Conservation (phyloP, 2,797 vertebrate genomes). For the Petrocephalus sullivani region DNA sequence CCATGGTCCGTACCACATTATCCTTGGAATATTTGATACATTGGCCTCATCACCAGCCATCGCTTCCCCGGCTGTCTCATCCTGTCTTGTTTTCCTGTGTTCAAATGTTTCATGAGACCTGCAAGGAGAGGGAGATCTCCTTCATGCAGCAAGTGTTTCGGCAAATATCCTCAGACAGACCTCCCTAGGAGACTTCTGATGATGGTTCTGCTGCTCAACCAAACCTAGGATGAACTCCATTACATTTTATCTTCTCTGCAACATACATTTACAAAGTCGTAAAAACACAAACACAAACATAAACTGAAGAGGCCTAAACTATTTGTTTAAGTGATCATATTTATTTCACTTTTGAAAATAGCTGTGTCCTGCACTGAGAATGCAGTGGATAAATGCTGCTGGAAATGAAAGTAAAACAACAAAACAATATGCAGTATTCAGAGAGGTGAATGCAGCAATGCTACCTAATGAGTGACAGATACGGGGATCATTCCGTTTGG, state of each 20-base stretch:
- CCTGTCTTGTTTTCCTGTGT: neutral
- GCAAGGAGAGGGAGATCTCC: neutral
- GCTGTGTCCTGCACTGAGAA: neutral
- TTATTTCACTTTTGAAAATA: neutral
- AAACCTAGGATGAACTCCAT: neutral
- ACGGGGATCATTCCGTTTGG: neutral
- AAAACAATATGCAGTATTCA: neutral
- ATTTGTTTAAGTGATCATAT: neutral
- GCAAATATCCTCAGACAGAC: neutral
- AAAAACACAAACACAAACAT: neutral
- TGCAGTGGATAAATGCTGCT: neutral
- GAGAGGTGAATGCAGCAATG: neutral
- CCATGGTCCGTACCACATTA: slow-evolving; percentile 4
- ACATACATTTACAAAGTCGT: neutral
- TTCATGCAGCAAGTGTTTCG: neutral
- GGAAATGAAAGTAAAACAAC: neutral
- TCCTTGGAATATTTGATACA: neutral
- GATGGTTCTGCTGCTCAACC: neutral
- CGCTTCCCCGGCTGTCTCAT: neutral
- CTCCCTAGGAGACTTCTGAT: neutral
- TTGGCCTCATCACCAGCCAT: slow-evolving; percentile 2
- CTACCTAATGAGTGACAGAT: slow-evolving; percentile 4
- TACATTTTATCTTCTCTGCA: neutral
- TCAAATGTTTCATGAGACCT: neutral
- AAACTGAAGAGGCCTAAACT: neutral